phyloP scores from a whole-genome alignment of 1,140 invertebrate species.

The Drosophila ficusphila region DNA sequence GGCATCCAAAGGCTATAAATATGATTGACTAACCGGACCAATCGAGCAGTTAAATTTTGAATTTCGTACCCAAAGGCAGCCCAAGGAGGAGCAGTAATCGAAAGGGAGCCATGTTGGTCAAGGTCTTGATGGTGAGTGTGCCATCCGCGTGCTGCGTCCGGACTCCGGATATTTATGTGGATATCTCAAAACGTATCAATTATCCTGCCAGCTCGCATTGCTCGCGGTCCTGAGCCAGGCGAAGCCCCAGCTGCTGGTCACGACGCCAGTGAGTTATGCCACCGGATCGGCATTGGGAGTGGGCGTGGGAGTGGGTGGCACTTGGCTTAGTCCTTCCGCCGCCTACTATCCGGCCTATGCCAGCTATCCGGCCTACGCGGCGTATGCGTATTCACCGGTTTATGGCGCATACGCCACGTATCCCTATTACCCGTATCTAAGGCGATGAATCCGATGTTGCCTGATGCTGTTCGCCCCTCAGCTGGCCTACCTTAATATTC shows the following conservation, averaged over 20 bases:
- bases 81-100: constrained; percentile 4
- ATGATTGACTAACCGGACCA: constrained; percentile 62
- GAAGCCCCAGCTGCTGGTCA: constrained; percentile 64
- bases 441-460: constrained; percentile 47
- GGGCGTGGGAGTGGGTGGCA: constrained; percentile 26
- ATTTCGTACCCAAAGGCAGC: constrained; percentile 36
- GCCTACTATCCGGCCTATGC: constrained; percentile 51
- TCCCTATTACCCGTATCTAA: constrained; percentile 69
- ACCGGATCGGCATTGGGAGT: too few relatives aligned
- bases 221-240: constrained; percentile 39
- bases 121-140: constrained; percentile 64
- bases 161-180: constrained; percentile 1
- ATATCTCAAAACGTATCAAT: constrained; percentile 35
- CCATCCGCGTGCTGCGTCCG: neutral
- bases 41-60: constrained; percentile 66
- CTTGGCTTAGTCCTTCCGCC: constrained; percentile 35
- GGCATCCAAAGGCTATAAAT: constrained; percentile 73
- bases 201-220: constrained; percentile 54
- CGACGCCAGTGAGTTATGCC: constrained; percentile 64
- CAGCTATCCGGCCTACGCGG: constrained; percentile 67
- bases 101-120: constrained; percentile 56
- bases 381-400: constrained; percentile 69
- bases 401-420: constrained; percentile 72
- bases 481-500: constrained; percentile 19
- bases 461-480: constrained; percentile 5